Conservation (phyloP, 2,113 vertebrate genomes). For the Condylura cristata region DNA sequence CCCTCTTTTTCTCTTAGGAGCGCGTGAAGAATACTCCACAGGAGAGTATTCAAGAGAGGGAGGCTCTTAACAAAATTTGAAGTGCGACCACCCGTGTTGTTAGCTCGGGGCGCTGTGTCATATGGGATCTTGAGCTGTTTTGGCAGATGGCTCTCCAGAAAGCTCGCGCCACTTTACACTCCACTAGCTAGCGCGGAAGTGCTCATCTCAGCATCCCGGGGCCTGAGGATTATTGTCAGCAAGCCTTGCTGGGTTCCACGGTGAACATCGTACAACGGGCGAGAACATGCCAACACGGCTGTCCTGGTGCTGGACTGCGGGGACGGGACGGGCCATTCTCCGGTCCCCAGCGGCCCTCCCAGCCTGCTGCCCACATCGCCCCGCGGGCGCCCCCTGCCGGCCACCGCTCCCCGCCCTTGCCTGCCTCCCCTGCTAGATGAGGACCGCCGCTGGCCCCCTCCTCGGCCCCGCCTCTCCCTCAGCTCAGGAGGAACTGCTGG, state of each 20-base stretch:
- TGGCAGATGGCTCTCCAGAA: background rate
- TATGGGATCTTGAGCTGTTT: background rate
- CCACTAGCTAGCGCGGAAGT: background rate
- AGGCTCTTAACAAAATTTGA: background rate
- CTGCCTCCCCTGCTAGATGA: background rate
- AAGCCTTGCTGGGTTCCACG: background rate
- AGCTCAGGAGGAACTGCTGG: background rate
- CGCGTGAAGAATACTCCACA: too few species aligned
- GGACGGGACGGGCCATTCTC: too few species aligned
- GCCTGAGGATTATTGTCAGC: background rate
- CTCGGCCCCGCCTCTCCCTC: background rate
- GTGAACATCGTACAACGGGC: background rate
- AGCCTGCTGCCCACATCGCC: too few species aligned
- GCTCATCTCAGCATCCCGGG: rapidly evolving
- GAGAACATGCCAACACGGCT: background rate
- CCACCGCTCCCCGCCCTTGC: background rate
- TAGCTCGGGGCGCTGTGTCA: background rate
- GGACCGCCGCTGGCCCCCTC: background rate
- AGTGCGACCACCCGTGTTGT: too few species aligned
- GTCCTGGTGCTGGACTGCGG: background rate
- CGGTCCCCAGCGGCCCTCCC: too few species aligned
- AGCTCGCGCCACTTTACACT: background rate
- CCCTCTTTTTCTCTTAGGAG: background rate
- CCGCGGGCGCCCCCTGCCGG: background rate
- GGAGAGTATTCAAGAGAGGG: background rate